Percentiles rank a stretch among this genome's conserved stretches.
Conservation (phyloP, 1,140 invertebrate species). For the Drosophila ironensis region DNA sequence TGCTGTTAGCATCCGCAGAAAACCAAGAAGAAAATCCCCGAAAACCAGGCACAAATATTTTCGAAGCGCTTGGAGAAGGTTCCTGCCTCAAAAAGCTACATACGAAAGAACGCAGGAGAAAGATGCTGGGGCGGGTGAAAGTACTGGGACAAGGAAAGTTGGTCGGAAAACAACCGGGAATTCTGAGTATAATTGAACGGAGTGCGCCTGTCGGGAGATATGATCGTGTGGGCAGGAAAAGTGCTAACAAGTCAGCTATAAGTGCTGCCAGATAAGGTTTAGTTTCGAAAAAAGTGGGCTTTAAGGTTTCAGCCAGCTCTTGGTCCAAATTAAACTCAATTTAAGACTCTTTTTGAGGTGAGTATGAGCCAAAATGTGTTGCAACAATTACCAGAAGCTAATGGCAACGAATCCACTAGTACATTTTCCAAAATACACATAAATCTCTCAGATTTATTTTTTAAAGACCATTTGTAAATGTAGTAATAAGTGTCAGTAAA, state of each 20-base stretch:
- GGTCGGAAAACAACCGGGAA: slow-evolving; percentile 1
- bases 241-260: slow-evolving; percentile 2
- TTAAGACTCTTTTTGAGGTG: no score
- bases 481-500: no score
- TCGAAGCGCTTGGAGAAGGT: slow-evolving; percentile 39
- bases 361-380: no score
- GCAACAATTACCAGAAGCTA: no score
- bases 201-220: neutral
- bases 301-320: no score
- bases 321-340: no score
- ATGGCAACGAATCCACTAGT: neutral
- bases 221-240: slow-evolving; percentile 17
- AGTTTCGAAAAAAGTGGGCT: no score
- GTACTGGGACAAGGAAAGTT: slow-evolving; percentile 18
- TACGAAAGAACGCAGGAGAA: neutral
- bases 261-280: neutral
- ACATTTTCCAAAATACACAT: neutral
- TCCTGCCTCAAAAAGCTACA: slow-evolving; percentile 3
- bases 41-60: slow-evolving; percentile 57
- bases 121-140: slow-evolving; percentile 11
- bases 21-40: no score
- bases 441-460: no score
- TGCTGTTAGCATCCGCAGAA: slow-evolving; percentile 37
- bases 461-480: no score
- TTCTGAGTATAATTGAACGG: neutral